Evolutionary conservation across 1,140 invertebrate species (phyloP).

Genomic region (Hycleus cichorii): DNA sequence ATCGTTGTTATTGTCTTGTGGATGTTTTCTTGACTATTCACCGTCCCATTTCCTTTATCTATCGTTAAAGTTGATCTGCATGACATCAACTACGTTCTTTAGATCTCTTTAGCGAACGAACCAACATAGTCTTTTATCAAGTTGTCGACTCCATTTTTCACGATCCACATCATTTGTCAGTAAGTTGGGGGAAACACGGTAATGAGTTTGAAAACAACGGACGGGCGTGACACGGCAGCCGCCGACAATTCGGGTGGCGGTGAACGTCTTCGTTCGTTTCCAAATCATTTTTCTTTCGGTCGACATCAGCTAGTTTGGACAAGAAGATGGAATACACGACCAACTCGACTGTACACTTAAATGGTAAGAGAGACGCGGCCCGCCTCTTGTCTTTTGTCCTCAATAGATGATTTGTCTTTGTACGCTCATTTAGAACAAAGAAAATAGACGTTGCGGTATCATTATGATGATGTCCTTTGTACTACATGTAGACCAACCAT

Average conservation of each 20-base stretch:
- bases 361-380: background rate
- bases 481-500: too few species aligned
- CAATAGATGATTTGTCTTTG: constrained; percentile 18
- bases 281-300: constrained; percentile 17
- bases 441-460: too few species aligned
- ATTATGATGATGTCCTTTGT: too few species aligned
- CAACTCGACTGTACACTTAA: constrained; percentile 12
- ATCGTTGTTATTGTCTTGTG: too few species aligned
- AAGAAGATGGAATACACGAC: constrained; percentile 13
- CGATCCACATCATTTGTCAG: constrained; percentile 40
- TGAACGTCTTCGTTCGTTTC: constrained; percentile 8
- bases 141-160: constrained; percentile 40
- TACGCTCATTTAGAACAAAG: background rate
- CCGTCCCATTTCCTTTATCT: too few species aligned
- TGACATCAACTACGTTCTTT: too few species aligned
- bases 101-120: background rate
- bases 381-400: constrained; percentile 9
- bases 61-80: too few species aligned
- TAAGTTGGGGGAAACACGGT: constrained; percentile 36
- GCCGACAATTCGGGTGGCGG: constrained; percentile 4
- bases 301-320: constrained; percentile 18
- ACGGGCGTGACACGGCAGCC: constrained; percentile 27
- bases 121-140: constrained; percentile 34
- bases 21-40: too few species aligned
- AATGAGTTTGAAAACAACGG: constrained; percentile 40